phyloP scores from a whole-genome alignment of 2,797 vertebrate species.

The Fratercula arctica region DNA sequence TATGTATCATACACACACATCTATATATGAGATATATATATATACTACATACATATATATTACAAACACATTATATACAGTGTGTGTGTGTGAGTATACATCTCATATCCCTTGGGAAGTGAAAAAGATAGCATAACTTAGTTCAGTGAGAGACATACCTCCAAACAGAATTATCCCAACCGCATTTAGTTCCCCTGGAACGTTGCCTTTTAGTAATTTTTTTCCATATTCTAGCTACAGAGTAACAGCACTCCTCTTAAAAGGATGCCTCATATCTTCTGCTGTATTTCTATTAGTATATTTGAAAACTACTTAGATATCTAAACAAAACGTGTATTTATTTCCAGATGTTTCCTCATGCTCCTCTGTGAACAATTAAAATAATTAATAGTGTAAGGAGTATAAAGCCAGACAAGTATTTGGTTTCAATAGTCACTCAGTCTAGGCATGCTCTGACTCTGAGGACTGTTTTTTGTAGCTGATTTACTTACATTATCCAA shows the following conservation, averaged over 20 bases:
- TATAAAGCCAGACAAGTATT: constrained; percentile 15
- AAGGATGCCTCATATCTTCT: background rate
- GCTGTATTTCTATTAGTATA: background rate
- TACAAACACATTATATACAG: background rate
- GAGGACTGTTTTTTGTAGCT: background rate
- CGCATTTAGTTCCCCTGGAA: background rate
- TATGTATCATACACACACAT: background rate
- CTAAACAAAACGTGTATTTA: background rate
- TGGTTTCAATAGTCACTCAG: background rate
- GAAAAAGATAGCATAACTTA: background rate
- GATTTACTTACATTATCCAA: background rate
- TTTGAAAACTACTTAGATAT: background rate
- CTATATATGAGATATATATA: background rate
- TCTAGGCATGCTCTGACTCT: background rate
- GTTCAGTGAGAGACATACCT: background rate
- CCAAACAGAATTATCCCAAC: background rate
- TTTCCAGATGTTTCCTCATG: background rate
- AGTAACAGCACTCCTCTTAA: background rate
- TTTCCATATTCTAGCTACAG: background rate
- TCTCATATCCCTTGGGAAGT: background rate
- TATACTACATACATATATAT: background rate
- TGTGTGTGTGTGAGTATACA: background rate
- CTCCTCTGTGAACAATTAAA: background rate
- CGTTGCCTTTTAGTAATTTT: background rate
- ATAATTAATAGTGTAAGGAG: constrained; percentile 18